Conservation (phyloP, 2,888 invertebrate genomes). For the Drosophila mulleri region DNA sequence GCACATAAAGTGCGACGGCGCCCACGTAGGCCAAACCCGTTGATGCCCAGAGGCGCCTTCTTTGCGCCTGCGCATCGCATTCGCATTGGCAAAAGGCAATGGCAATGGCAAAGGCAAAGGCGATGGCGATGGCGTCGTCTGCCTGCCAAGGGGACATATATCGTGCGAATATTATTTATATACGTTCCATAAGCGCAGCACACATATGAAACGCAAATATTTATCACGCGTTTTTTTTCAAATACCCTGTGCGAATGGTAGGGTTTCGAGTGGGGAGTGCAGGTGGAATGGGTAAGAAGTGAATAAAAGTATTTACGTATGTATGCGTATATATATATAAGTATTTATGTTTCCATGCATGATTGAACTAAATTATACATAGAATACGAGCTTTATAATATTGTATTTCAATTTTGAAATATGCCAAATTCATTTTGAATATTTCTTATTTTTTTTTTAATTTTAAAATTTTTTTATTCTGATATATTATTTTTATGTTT, state of each 20-base stretch:
- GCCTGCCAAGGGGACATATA: conserved; percentile 81
- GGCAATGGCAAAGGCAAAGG: conserved; percentile 23
- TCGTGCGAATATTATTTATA: conserved; percentile 84
- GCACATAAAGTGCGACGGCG: conserved; percentile 71
- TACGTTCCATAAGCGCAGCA: conserved; percentile 56
- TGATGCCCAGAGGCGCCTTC: conserved; percentile 82
- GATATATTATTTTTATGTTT: background rate
- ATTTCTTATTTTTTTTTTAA: too few species aligned
- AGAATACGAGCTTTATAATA: too few species aligned
- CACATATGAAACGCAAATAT: conserved; percentile 73
- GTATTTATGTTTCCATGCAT: too few species aligned
- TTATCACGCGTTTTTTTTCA: conserved; percentile 65
- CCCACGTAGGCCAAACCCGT: conserved; percentile 72
- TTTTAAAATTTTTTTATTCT: too few species aligned
- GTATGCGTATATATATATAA: too few species aligned
- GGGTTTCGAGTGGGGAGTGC: background rate
- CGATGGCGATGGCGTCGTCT: conserved; percentile 57
- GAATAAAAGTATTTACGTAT: background rate
- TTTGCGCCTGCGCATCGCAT: conserved; percentile 75
- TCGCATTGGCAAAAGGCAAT: conserved; percentile 15
- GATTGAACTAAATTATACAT: too few species aligned
- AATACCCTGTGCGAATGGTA: conserved; percentile 36
- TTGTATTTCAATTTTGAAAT: too few species aligned
- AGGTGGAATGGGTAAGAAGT: too few species aligned
- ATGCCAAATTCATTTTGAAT: too few species aligned